Evolutionary conservation across 2,888 invertebrate species (phyloP), one percentile per base, ranked within the genome.

Genomic region (Drosophila fungiperda): DNA sequence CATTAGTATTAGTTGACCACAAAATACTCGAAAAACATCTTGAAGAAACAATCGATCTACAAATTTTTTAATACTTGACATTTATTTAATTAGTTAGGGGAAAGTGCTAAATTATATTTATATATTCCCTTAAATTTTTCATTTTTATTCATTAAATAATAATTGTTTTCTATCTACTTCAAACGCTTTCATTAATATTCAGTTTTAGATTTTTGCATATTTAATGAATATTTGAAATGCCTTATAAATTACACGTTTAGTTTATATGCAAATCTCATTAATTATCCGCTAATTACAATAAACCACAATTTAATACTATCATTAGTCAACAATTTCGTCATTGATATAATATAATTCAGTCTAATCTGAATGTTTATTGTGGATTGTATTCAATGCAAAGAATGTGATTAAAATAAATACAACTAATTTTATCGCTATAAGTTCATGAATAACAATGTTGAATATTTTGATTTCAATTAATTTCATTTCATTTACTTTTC

Each of bases 31-130:
- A 60, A 63, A 50, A 63, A 63, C 60, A 50, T 40, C 40, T 26
- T 26, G 26, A n/a, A 36, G 26, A 40, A 26, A 62, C 58, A 76
- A 74, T 76, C 68, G 64, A 68, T 74, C 68, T 52, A 52, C 5
- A 50, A 20, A n/a, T 63, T 20, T 38, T 29, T 40, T 36, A 6
- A 23, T n/a, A 38, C 15, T 49, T 53, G 5, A n/a, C 35, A 8
- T 2, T 8, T 15, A 15, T 8, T 35, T 17, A 2, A 12, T 20
- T 35, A 3, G 12, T n/a, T 42, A 11, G 9, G 40, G 2, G 2
- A 40, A 40, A 2, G 11, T 20, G 4, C 53, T 7, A 2, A 3
- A 35, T 1, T 33, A 32, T 23, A 5, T 35, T 12, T n/a, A 15
- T 26, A 9, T 20, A 6, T 53, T 17, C 9, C 35, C 23, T 26